Percentiles rank a stretch among this genome's conserved stretches.
Evolutionary conservation across 1,140 invertebrate species (phyloP).

Genomic region (Potamilus streckersoni): DNA sequence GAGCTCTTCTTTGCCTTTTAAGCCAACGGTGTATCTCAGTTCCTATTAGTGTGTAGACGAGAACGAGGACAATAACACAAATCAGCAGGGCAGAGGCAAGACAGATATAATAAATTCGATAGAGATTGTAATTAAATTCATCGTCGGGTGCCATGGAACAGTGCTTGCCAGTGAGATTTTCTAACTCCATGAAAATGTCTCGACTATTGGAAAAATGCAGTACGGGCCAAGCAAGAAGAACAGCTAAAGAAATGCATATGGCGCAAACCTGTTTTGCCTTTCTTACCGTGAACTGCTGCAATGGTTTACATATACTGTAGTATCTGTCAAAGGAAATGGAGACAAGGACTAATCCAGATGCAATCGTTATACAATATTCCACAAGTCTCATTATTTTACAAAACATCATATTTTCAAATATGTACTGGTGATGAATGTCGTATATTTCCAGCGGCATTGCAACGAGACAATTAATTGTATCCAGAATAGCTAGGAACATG

Average conservation of each 20-base stretch:
- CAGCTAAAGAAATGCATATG: conserved; percentile 27
- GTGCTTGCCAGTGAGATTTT: conserved; percentile 11
- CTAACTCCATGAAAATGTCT: conserved; percentile 2
- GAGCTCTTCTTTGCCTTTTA: conserved; percentile 3
- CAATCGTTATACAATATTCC: conserved; percentile 36
- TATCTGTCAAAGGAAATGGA: conserved; percentile 53
- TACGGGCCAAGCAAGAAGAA: conserved; percentile 28
- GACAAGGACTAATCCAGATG: conserved; percentile 49
- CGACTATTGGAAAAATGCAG: conserved; percentile 34
- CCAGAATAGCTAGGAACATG: conserved; percentile 48
- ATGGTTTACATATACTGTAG: conserved; percentile 39
- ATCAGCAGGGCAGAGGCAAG: conserved; percentile 16
- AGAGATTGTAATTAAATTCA: conserved; percentile 6
- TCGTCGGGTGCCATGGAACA: conserved; percentile 28
- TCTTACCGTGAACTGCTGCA: conserved; percentile 32
- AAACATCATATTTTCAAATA: conserved; percentile 32
- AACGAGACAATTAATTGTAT: conserved; percentile 47
- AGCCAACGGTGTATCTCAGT: conserved; percentile 9
- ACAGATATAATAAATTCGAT: conserved; percentile 25
- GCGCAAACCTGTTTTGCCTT: conserved; percentile 35
- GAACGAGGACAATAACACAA: conserved; percentile 24
- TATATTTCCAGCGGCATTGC: conserved; percentile 56
- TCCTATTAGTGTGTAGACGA: conserved; percentile 17
- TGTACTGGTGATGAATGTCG: conserved; percentile 47
- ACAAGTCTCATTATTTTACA: conserved; percentile 49